Conservation (phyloP, 2,888 invertebrate genomes). For the Machimus rusticus region DNA sequence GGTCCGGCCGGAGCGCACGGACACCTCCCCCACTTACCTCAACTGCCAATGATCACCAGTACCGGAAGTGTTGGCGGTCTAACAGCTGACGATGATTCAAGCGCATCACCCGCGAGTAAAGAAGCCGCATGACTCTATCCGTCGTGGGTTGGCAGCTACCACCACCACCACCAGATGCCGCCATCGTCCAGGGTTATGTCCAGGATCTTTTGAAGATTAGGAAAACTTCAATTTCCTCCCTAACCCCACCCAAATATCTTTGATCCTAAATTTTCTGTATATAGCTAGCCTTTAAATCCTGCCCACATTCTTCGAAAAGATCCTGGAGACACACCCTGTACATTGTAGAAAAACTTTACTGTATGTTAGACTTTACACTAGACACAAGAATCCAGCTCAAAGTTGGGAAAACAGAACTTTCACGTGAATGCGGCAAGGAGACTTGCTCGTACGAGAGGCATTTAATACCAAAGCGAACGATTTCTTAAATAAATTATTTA, state of each 20-base stretch:
- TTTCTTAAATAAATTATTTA: constrained; percentile 8
- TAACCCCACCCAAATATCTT: background rate
- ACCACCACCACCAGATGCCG: constrained; percentile 52
- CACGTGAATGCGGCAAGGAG: background rate
- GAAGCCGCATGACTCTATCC: constrained; percentile 86
- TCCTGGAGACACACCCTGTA: background rate
- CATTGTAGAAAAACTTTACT: constrained; percentile 1
- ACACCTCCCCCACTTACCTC: constrained; percentile 56
- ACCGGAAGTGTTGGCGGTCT: constrained; percentile 53
- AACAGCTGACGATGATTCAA: constrained; percentile 59
- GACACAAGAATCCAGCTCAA: constrained; percentile 4
- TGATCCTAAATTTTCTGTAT: background rate
- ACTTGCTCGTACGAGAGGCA: constrained; percentile 56
- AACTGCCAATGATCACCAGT: constrained; percentile 56
- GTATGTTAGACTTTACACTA: background rate
- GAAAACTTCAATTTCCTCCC: background rate
- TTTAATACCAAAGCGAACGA: constrained; percentile 59
- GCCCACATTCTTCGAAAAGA: background rate
- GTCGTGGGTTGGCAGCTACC: constrained; percentile 72
- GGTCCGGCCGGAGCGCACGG: constrained; percentile 67
- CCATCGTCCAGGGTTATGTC: constrained; percentile 60
- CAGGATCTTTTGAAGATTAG: constrained; percentile 59
- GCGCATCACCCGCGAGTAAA: constrained; percentile 62
- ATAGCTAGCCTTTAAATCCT: background rate
- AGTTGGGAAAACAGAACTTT: constrained; percentile 16